These are phyloP conservation scores for Zoanthus gigantus DNA, from an alignment of 92 coral and sea anemone genomes.

Conservation along the genomic window DNA sequence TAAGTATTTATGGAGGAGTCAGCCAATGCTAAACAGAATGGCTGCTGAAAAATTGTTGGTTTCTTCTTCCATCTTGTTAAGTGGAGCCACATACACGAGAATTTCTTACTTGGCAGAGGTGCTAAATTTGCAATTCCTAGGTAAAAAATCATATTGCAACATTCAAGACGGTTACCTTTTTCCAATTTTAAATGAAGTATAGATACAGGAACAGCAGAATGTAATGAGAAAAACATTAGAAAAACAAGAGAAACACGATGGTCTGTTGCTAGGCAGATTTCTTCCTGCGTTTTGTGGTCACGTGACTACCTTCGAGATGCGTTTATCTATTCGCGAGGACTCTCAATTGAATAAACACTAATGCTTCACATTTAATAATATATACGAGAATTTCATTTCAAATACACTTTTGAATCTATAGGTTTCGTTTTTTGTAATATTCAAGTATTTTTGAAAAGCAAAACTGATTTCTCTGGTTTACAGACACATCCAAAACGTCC, in stretches of 20 bases:
- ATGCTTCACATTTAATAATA: not conserved
- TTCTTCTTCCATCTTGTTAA: conserved; percentile 39
- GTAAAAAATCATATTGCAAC: conserved; percentile 7
- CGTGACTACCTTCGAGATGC: conserved; percentile 13
- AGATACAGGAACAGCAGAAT: conserved; percentile 46
- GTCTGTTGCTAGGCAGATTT: conserved; percentile 48
- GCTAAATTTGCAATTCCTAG: conserved; percentile 17
- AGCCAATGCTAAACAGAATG: conserved; percentile 29
- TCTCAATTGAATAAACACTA: not conserved
- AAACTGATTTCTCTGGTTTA: conserved; percentile 19
- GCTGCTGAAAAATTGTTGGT: conserved; percentile 44
- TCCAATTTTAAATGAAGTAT: conserved; percentile 50
- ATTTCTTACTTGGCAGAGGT: not conserved
- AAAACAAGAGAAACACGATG: not conserved
- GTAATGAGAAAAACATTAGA: too few relatives aligned
- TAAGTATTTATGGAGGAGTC: conserved; percentile 33
- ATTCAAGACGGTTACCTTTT: conserved; percentile 18
- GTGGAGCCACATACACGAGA: conserved; percentile 13
- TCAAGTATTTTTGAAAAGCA: not conserved
- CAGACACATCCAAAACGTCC: conserved; percentile 13
- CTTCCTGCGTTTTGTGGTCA: conserved; percentile 39
- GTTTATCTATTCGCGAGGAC: not conserved
- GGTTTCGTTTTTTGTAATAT: not conserved
- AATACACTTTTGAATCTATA: not conserved
- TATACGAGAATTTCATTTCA: not conserved